Percentiles rank a stretch among this genome's conserved stretches.
phyloP scores from a whole-genome alignment of 37 sponge, comb jelly and placozoan species.

The Axinella damicornis region DNA sequence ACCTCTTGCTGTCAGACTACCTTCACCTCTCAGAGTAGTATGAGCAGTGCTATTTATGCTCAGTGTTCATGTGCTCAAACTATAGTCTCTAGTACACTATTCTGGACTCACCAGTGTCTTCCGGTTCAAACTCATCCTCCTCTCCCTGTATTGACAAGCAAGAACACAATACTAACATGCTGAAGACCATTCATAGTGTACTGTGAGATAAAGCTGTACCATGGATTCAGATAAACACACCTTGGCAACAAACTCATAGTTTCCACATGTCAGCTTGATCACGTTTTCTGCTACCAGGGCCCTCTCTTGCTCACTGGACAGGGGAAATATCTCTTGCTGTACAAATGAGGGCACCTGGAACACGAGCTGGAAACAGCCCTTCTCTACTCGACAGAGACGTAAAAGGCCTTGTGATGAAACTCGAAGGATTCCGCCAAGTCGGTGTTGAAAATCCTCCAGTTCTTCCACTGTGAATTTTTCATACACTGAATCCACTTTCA shows the following conservation, averaged over 20 bases:
- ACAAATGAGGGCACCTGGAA: not conserved
- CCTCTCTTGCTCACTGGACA: not conserved
- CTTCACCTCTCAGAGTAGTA: too few species aligned
- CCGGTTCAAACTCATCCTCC: too few species aligned
- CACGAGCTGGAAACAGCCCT: constrained; percentile 1
- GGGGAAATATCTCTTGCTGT: not conserved
- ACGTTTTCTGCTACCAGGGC: not conserved
- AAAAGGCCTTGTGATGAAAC: not conserved
- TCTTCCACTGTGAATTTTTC: not conserved
- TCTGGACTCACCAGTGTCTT: too few species aligned
- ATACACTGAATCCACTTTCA: constrained; percentile 12
- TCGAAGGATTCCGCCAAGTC: not conserved
- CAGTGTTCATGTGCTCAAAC: too few species aligned
- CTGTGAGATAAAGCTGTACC: too few species aligned
- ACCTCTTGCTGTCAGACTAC: too few species aligned
- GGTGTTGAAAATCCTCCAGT: not conserved
- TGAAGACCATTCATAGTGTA: too few species aligned
- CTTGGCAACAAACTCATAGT: not conserved
- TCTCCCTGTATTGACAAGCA: too few species aligned
- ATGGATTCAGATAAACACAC: too few species aligned
- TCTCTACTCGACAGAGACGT: not conserved
- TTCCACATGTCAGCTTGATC: constrained; percentile 1
- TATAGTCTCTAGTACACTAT: too few species aligned
- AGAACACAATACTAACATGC: too few species aligned
- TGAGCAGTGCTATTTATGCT: too few species aligned